Evolutionary conservation across 2,797 vertebrate species (phyloP).

Genomic region (Coregonus ussuriensis): DNA sequence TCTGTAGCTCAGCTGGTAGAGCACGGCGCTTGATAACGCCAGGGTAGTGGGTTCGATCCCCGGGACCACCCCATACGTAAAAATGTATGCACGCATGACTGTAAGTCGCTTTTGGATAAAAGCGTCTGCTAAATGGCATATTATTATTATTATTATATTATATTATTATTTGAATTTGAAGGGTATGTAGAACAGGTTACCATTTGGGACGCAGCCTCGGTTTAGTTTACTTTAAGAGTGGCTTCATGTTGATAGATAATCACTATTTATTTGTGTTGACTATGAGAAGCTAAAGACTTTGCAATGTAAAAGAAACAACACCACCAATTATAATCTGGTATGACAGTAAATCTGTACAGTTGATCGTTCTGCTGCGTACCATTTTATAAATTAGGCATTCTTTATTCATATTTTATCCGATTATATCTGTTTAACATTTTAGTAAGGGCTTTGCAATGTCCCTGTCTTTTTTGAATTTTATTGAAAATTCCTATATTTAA

Average conservation of each 20-base stretch:
- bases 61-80: no score
- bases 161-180: background rate
- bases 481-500: slow-evolving; percentile 54
- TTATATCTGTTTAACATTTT: slow-evolving; percentile 52
- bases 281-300: slow-evolving; percentile 58
- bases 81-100: no score
- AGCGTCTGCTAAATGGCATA: no score
- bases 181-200: background rate
- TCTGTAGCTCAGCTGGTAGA: no score
- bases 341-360: slow-evolving; percentile 71
- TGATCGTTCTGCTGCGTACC: slow-evolving; percentile 72
- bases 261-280: slow-evolving; percentile 57
- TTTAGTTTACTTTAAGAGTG: slow-evolving; percentile 60
- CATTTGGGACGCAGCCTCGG: background rate
- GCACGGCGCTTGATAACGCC: no score
- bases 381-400: slow-evolving; percentile 51
- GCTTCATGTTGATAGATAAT: slow-evolving; percentile 66
- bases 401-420: slow-evolving; percentile 15
- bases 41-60: no score
- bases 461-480: slow-evolving; percentile 66
- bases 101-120: no score
- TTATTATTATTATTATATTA: no score
- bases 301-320: slow-evolving; percentile 61
- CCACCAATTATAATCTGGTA: slow-evolving; percentile 55
- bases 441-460: slow-evolving; percentile 79